phyloP scores from a whole-genome alignment of 2,113 vertebrate species.

The Smithornis capensis region DNA sequence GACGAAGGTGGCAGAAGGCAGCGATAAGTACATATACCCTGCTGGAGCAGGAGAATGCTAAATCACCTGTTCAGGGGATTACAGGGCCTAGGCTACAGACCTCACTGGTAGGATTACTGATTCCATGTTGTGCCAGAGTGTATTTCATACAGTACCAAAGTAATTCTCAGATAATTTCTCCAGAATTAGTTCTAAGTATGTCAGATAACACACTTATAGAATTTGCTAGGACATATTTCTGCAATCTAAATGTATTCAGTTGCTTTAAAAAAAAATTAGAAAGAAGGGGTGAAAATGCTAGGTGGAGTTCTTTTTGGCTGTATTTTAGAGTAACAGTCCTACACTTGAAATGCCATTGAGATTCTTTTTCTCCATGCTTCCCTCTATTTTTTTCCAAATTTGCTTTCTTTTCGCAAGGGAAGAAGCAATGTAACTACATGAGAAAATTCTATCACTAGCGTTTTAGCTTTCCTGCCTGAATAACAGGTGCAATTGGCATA shows the following conservation, averaged over 20 bases:
- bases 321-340: neutral
- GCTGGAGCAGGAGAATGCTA: neutral
- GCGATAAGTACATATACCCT: neutral
- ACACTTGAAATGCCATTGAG: neutral
- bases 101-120: neutral
- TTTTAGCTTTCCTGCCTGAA: slow-evolving; percentile 48
- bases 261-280: rapidly evolving
- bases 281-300: too few relatives aligned
- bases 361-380: neutral
- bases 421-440: slow-evolving; percentile 5
- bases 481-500: slow-evolving; percentile 41
- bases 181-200: neutral
- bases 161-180: neutral
- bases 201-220: neutral
- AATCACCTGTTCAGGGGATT: neutral
- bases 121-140: neutral
- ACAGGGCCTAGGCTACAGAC: neutral
- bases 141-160: neutral
- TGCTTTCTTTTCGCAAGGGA: slow-evolving; percentile 52
- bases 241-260: neutral
- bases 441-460: slow-evolving; percentile 57
- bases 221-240: neutral
- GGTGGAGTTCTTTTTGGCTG: neutral
- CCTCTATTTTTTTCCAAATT: slow-evolving; percentile 35
- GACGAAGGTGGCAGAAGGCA: neutral